Evolutionary conservation across 1,140 invertebrate species (phyloP).

Genomic region (Drosophila sucinea): DNA sequence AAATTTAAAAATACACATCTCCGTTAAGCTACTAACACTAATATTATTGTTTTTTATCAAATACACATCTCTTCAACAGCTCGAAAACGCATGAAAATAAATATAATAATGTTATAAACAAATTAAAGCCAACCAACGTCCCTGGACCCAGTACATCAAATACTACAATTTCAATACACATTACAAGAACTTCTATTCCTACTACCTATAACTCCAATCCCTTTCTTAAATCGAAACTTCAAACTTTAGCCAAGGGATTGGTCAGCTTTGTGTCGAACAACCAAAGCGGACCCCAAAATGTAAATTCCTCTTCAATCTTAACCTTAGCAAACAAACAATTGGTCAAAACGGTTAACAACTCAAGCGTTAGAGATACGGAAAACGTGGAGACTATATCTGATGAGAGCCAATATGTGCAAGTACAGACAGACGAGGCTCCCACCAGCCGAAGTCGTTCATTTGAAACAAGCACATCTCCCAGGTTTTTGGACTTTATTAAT

Average conservation of each 20-base stretch:
- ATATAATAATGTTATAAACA: constrained; percentile 58
- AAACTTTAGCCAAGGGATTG: constrained; percentile 53
- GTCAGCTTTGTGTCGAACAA: constrained; percentile 45
- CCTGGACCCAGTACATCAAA: constrained; percentile 31
- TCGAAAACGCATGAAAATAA: constrained; percentile 80
- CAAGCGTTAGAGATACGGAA: constrained; percentile 34
- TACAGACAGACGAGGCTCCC: constrained; percentile 57
- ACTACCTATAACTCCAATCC: constrained; percentile 60
- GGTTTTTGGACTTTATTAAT: constrained; percentile 67
- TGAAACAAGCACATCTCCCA: constrained; percentile 55
- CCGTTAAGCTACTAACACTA: constrained; percentile 70
- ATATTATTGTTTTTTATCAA: constrained; percentile 59
- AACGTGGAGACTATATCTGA: constrained; percentile 62
- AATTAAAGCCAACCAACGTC: constrained; percentile 52
- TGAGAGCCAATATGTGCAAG: constrained; percentile 64
- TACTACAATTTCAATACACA: constrained; percentile 35
- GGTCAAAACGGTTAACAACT: constrained; percentile 8
- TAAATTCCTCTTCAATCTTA: constrained; percentile 1
- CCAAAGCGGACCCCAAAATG: constrained; percentile 19
- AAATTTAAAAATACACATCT: constrained; percentile 17
- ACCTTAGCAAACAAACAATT: constrained; percentile 21
- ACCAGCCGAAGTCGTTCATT: constrained; percentile 38
- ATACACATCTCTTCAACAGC: constrained; percentile 82
- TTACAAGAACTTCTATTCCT: constrained; percentile 19
- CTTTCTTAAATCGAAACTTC: constrained; percentile 66